These are phyloP conservation scores for Endomychus coccineus DNA, from an alignment of 2,888 invertebrate species.

Conservation along the genomic window DNA sequence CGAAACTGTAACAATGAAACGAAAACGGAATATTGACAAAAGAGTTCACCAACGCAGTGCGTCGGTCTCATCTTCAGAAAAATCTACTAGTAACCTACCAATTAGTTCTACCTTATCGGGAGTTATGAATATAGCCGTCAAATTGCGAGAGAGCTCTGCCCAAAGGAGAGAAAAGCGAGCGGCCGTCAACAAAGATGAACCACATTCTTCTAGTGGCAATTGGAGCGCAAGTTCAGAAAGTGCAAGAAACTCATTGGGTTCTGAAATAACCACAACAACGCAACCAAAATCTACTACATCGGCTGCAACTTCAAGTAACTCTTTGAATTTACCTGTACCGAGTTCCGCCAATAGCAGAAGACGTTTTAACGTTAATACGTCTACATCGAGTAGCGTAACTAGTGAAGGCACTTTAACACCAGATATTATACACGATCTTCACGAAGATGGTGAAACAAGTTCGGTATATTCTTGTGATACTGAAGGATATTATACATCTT, in stretches of 20 bases:
- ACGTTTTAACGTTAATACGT: slow-evolving; percentile 58
- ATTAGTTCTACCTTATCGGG: slow-evolving; percentile 49
- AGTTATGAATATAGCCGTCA: slow-evolving; percentile 58
- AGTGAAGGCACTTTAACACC: slow-evolving; percentile 81
- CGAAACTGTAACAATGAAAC: slow-evolving; percentile 58
- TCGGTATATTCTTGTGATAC: slow-evolving; percentile 94
- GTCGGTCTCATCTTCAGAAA: slow-evolving; percentile 66
- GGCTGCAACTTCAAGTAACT: slow-evolving; percentile 62
- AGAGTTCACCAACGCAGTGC: slow-evolving; percentile 67
- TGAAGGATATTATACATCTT: slow-evolving; percentile 96
- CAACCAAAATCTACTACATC: slow-evolving; percentile 63
- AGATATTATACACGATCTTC: slow-evolving; percentile 70
- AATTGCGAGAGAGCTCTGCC: slow-evolving; percentile 66
- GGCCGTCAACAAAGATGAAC: slow-evolving; percentile 65
- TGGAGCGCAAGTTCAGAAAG: slow-evolving; percentile 93
- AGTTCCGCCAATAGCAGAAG: slow-evolving; percentile 63
- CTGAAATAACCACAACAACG: slow-evolving; percentile 70
- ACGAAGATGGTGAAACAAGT: slow-evolving; percentile 80
- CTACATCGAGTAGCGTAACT: slow-evolving; percentile 75
- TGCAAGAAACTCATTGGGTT: slow-evolving; percentile 76
- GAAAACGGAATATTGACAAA: slow-evolving; percentile 53
- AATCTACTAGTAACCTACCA: slow-evolving; percentile 54
- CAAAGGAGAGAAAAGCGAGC: slow-evolving; percentile 63
- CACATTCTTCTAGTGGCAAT: slow-evolving; percentile 86
- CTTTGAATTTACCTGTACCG: slow-evolving; percentile 57